Percentiles rank a stretch among this genome's conserved stretches.
These are phyloP conservation scores for Syngnathus rostellatus DNA, from an alignment of 2,797 vertebrate genomes.

Conservation along the genomic window DNA sequence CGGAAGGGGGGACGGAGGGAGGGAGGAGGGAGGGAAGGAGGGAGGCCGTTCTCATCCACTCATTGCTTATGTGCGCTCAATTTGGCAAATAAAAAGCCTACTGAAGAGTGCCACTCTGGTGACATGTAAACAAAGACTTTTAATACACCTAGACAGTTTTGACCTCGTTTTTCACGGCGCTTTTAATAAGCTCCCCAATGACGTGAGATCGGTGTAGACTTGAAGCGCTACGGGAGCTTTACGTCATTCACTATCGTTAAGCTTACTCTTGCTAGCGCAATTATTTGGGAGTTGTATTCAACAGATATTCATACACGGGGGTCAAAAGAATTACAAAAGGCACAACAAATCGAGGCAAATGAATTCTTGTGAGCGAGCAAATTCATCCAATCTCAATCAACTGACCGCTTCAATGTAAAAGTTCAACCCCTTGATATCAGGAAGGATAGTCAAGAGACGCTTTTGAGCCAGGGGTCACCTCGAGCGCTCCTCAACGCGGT, in stretches of 20 bases:
- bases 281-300: conserved; percentile 81
- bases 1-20: conserved; percentile 67
- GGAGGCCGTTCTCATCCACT: no score
- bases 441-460: neutral
- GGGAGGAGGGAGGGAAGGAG: conserved; percentile 7
- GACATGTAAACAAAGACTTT: neutral
- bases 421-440: neutral
- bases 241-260: conserved; percentile 77
- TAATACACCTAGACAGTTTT: neutral
- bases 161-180: neutral
- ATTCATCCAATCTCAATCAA: neutral
- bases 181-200: conserved; percentile 5
- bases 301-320: conserved; percentile 75
- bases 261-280: conserved; percentile 85
- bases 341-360: conserved; percentile 73
- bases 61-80: conserved; percentile 11
- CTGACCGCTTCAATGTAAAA: neutral
- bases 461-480: no score
- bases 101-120: conserved; percentile 45
- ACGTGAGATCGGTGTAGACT: conserved; percentile 6
- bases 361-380: conserved; percentile 97
- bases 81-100: conserved; percentile 72
- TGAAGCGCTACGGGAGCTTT: conserved; percentile 59
- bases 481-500: no score
- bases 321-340: conserved; percentile 28